These are phyloP conservation scores for Nyctibius grandis DNA, from an alignment of 2,797 vertebrate species.

Conservation along the genomic window DNA sequence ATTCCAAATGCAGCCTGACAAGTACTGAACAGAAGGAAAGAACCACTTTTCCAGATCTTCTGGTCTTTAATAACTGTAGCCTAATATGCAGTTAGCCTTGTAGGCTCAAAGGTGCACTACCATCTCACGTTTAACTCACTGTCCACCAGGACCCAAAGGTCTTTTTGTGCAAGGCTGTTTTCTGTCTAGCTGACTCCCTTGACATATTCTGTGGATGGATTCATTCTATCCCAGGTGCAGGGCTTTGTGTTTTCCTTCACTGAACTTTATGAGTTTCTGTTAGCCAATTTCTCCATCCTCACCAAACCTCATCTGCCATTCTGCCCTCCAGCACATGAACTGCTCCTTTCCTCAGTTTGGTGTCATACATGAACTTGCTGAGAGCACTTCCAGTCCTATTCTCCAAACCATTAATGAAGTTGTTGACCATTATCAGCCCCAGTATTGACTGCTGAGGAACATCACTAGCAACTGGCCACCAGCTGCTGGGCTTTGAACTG, in stretches of 20 bases:
- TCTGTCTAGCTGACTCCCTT: not conserved
- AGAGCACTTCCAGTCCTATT: not conserved
- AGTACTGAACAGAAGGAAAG: not conserved
- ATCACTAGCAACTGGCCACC: not conserved
- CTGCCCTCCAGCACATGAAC: not conserved
- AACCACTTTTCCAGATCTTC: not conserved
- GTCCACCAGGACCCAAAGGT: not conserved
- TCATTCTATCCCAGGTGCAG: not conserved
- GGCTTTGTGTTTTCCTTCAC: not conserved
- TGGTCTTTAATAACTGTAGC: not conserved
- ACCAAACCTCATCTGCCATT: not conserved
- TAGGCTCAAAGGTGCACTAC: not conserved
- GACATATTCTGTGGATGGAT: not conserved
- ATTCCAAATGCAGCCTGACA: not conserved
- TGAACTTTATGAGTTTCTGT: not conserved
- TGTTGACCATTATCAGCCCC: not conserved
- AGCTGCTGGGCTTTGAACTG: not conserved
- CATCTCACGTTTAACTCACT: not conserved
- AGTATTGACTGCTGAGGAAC: not conserved
- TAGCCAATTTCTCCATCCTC: not conserved
- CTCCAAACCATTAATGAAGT: not conserved
- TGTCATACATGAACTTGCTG: not conserved
- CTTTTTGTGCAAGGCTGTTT: not conserved
- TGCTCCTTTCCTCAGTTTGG: not conserved
- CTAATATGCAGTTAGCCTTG: not conserved